Conservation (phyloP, 1,140 invertebrate genomes). For the Phymastichus coffea region DNA sequence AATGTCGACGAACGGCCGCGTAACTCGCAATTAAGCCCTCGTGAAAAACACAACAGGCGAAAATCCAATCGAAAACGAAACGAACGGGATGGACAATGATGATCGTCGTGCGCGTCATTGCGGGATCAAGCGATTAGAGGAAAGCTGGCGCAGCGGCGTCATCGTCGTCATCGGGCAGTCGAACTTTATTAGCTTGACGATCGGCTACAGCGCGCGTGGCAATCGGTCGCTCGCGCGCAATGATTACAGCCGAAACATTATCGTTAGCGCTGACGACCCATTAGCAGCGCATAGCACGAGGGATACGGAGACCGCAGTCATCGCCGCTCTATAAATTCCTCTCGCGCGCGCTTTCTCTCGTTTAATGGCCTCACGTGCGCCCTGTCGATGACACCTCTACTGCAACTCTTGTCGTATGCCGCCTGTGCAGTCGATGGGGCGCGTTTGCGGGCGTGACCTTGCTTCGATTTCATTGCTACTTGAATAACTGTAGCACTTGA, state of each 20-base stretch:
- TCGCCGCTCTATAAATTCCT: constrained; percentile 28
- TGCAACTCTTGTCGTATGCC: no score
- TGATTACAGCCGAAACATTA: constrained; percentile 56
- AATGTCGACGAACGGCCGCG: no score
- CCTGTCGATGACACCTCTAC: constrained; percentile 6
- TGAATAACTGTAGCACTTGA: no score
- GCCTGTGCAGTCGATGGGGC: no score
- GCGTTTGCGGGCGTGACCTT: no score
- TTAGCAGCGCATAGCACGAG: constrained; percentile 52
- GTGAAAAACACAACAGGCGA: no score
- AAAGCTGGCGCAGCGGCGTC: constrained; percentile 22
- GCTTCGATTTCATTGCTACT: no score
- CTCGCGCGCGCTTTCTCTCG: no score
- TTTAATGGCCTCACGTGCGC: constrained; percentile 1
- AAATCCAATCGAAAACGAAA: no score
- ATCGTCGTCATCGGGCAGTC: constrained; percentile 51
- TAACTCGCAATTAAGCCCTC: no score
- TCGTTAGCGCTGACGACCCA: constrained; percentile 53
- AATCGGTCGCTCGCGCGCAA: constrained; percentile 51
- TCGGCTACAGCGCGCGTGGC: no score
- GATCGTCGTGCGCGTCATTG: constrained; percentile 16
- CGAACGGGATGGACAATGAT: background rate
- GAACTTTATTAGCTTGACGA: constrained; percentile 53
- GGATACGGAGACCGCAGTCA: constrained; percentile 23
- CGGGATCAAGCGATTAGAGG: constrained; percentile 48